Conservation (phyloP, 2,888 invertebrate species). For the Calliopum simillimum region DNA sequence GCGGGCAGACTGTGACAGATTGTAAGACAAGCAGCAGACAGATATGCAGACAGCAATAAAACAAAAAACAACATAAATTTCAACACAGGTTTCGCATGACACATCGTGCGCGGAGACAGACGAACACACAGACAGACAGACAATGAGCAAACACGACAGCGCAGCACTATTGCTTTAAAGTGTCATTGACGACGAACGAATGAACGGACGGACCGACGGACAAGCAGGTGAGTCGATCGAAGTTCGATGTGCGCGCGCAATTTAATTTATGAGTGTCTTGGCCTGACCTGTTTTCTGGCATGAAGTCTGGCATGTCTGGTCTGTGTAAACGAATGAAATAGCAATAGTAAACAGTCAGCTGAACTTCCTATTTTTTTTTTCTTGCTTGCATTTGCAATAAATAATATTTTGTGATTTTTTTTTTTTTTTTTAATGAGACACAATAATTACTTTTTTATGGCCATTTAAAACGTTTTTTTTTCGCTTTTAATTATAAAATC, state of each 20-base stretch:
- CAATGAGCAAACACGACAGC: background rate
- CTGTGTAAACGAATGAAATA: background rate
- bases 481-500: background rate
- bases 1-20: slow-evolving; percentile 9
- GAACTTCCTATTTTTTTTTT: background rate
- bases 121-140: background rate
- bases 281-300: background rate
- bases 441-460: background rate
- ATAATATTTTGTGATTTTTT: background rate
- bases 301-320: slow-evolving; percentile 2
- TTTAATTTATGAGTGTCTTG: background rate
- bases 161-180: slow-evolving; percentile 1
- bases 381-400: background rate
- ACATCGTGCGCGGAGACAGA: background rate
- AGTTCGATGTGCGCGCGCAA: slow-evolving; percentile 16
- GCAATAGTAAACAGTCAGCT: too few species aligned
- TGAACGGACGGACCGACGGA: too few species aligned
- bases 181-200: slow-evolving; percentile 14
- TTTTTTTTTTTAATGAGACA: background rate
- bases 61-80: background rate
- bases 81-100: background rate
- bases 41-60: background rate
- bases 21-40: slow-evolving; percentile 5
- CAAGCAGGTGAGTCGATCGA: slow-evolving; percentile 31
- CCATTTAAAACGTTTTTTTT: background rate